A percentile compares a stretch with the other conserved stretches of the same genome.
Evolutionary conservation across 2,888 invertebrate species (phyloP).

Genomic region (Aphelenchoides bicaudatus): DNA sequence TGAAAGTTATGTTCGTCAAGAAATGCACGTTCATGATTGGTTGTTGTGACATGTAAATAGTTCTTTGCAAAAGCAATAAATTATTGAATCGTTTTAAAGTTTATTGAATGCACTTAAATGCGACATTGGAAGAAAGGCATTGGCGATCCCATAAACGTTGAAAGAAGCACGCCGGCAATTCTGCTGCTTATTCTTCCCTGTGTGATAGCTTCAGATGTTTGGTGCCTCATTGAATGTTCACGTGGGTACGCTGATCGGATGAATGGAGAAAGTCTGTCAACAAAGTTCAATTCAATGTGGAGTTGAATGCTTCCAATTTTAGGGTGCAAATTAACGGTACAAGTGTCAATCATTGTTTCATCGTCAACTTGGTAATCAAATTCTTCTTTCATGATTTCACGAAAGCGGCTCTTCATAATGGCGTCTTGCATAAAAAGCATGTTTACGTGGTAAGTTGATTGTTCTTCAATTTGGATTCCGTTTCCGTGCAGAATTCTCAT

Average conservation of each 20-base stretch:
- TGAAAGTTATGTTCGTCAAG: neutral
- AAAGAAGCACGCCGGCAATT: neutral
- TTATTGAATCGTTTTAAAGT: neutral
- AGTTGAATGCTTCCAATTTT: neutral
- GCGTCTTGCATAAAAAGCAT: neutral
- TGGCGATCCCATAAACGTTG: neutral
- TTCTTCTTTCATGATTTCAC: neutral
- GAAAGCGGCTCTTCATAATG: neutral
- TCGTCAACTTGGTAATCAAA: neutral
- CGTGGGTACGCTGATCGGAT: neutral
- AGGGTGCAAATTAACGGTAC: neutral
- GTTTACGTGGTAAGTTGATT: neutral
- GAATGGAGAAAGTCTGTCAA: slow-evolving; percentile 9
- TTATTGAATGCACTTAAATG: neutral
- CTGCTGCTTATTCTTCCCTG: neutral
- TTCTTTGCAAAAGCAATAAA: slow-evolving; percentile 1
- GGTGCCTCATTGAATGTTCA: neutral
- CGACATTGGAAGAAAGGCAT: slow-evolving; percentile 6
- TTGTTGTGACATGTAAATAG: neutral
- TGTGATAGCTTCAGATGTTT: neutral
- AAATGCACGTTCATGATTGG: neutral
- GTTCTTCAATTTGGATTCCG: slow-evolving; percentile 6
- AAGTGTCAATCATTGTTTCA: neutral
- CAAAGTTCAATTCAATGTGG: slow-evolving; percentile 3
- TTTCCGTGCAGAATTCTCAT: neutral